Evolutionary conservation across 2,888 invertebrate genomes (phyloP), one percentile per base, ranked within the genome.

Genomic region (Polia nebulosa): DNA sequence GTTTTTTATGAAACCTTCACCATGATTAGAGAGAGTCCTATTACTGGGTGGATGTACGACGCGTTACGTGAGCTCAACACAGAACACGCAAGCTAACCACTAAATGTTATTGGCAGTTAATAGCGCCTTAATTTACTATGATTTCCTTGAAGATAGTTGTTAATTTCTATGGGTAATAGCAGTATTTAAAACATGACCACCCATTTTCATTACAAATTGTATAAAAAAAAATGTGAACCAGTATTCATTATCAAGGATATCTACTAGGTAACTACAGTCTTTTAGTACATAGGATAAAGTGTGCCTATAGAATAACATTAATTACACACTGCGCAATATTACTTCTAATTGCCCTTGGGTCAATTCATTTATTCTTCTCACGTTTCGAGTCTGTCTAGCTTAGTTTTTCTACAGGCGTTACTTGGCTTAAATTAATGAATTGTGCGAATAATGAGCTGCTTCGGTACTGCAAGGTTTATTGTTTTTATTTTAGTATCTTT

Each of bases 341-440:
- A 49, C 11, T 44, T 7, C 8, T 49, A 58, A 60, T 59, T 64
- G 68, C 73, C 69, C 67, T 57, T 52, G 25, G 36, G 36, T 39
- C 15, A 63, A 32, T 72, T 72, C 58, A 27, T 61, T 53, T 41
- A 82, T 80, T 59, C 66, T 49, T 15, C 57, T 72, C 80, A 72
- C 75, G 82, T 82, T 36, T 17, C 32, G 0, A 17, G 3, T 22
- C 9, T 20, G 13, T 13, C 15, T 49, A 72, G 45, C 56, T 70
- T 74, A 27, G 29, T 45, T 66, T 66, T 15, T 8, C 27, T 58
- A 11, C 67, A 22, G 64, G 57, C 39, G 6, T 44, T 56, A 17
- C 53, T 57, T 58, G 3, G 0, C n/a, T 36, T 32, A 2, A 6
- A 29, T 29, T 2, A 22, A 25, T 59, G 3, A 59, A 20, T 36